phyloP scores from a whole-genome alignment of 2,113 vertebrate genomes.

The Malurus cyaneus region DNA sequence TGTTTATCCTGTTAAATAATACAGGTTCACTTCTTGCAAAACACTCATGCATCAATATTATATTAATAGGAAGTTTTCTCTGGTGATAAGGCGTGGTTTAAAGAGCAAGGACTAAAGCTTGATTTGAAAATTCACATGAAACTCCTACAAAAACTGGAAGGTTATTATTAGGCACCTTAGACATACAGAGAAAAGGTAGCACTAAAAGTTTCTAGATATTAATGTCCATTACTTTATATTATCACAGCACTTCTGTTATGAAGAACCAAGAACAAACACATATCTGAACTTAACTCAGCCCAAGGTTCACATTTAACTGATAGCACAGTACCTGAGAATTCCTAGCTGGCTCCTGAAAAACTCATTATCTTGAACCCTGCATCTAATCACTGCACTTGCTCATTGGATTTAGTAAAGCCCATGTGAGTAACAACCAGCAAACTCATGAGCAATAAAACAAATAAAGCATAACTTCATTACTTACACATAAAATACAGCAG shows the following conservation, averaged over 20 bases:
- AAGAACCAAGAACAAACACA: conserved; percentile 9
- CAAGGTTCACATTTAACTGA: background rate
- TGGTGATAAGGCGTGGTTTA: background rate
- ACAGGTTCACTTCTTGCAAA: background rate
- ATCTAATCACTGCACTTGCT: background rate
- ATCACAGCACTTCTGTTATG: background rate
- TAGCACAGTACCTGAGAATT: background rate
- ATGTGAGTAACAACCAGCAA: background rate
- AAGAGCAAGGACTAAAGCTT: background rate
- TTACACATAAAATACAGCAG: background rate
- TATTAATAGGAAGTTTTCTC: background rate
- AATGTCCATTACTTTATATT: background rate
- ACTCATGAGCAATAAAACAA: background rate
- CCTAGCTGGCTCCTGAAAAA: background rate
- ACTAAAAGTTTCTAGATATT: background rate
- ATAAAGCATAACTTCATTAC: background rate
- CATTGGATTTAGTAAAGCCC: background rate
- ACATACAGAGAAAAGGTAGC: background rate
- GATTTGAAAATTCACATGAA: background rate
- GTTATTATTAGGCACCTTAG: background rate
- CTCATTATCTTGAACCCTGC: background rate
- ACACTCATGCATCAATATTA: background rate
- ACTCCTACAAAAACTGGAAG: background rate
- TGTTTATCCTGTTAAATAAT: background rate
- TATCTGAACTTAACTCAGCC: background rate